Conservation (phyloP, 2,888 invertebrate genomes). For the Brassicogethes aeneus region DNA sequence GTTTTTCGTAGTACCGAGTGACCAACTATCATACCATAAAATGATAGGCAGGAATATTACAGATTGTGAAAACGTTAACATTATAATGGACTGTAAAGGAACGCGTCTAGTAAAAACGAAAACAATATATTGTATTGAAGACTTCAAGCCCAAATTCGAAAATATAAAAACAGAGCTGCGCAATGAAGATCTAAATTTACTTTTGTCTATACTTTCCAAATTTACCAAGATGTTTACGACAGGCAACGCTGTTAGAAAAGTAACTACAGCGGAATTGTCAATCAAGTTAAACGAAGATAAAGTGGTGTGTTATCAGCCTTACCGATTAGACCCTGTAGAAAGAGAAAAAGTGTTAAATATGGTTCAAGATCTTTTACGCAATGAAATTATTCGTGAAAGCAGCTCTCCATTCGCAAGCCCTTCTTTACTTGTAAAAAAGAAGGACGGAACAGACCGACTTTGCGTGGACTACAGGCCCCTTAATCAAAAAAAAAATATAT, state of each 20-base stretch:
- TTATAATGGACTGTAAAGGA: not conserved
- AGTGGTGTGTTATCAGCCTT: not conserved
- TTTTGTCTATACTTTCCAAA: not conserved
- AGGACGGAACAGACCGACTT: not conserved
- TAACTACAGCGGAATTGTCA: not conserved
- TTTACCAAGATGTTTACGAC: not conserved
- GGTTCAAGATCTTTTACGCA: not conserved
- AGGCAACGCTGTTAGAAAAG: not conserved
- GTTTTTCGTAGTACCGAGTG: not conserved
- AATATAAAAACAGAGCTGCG: not conserved
- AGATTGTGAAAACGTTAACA: not conserved
- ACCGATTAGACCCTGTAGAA: not conserved
- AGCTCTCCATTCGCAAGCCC: not conserved
- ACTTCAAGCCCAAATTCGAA: not conserved
- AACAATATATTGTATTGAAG: not conserved
- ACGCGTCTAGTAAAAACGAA: not conserved
- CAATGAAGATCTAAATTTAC: not conserved
- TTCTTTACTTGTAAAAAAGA: not conserved
- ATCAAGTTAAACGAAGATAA: not conserved
- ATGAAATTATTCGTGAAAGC: not conserved
- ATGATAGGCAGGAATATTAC: not conserved
- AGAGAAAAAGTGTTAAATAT: not conserved
- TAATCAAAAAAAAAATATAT: not conserved
- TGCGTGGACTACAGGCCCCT: conserved; percentile 1
- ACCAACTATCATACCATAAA: not conserved